Evolutionary conservation across 2,888 invertebrate genomes (phyloP).

Genomic region (Fissipunctia ypsillon): DNA sequence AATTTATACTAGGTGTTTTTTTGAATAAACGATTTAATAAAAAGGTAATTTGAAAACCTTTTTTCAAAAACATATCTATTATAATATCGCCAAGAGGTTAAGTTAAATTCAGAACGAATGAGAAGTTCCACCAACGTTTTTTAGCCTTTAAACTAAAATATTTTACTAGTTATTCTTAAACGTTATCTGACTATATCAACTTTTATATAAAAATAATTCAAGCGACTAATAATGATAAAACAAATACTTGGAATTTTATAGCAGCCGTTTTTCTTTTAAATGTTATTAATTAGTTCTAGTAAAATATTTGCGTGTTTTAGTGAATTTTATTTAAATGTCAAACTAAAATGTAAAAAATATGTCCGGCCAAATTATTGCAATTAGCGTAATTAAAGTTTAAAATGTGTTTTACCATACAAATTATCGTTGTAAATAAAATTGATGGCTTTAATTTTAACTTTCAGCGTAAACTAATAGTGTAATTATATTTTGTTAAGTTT

Average conservation of each 20-base stretch:
- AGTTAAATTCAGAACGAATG: background rate
- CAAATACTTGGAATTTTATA: conserved; percentile 16
- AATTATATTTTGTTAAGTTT: conserved; percentile 23
- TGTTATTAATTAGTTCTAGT: conserved; percentile 29
- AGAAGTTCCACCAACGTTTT: background rate
- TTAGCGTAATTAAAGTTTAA: conserved; percentile 44
- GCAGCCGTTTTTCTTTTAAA: conserved; percentile 9
- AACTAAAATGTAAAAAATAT: conserved; percentile 1
- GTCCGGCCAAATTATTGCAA: conserved; percentile 27
- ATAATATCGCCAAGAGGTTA: no score
- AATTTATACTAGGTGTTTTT: no score
- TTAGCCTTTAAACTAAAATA: background rate
- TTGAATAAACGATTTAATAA: no score
- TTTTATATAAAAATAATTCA: background rate
- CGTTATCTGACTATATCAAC: background rate
- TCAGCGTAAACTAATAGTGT: conserved; percentile 13
- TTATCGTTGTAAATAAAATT: conserved; percentile 19
- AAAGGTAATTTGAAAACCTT: no score
- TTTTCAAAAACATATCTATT: no score
- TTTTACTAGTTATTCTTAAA: background rate
- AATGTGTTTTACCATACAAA: conserved; percentile 22
- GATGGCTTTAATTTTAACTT: conserved; percentile 28
- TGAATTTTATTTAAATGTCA: conserved; percentile 46
- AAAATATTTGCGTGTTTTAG: conserved; percentile 40
- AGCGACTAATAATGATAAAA: background rate